Conservation (phyloP, 2,797 vertebrate genomes). For the Sebastes itinus region DNA sequence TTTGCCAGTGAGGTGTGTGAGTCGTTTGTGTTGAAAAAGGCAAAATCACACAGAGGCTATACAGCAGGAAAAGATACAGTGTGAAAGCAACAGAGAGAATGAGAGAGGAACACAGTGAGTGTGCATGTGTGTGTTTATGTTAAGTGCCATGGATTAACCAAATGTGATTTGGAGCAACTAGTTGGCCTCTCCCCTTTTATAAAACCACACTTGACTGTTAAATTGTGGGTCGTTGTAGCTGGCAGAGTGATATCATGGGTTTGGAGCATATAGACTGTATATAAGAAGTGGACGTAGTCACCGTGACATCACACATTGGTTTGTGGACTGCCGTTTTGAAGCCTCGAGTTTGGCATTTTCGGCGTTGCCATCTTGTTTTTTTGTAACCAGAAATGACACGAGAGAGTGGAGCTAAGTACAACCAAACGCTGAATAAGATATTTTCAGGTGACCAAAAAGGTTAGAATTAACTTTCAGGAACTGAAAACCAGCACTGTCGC, state of each 20-base stretch:
- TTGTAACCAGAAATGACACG: too few species aligned
- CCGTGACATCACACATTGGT: too few species aligned
- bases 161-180: constrained; percentile 19
- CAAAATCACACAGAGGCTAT: background rate
- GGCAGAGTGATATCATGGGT: background rate
- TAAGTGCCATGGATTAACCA: constrained; percentile 20
- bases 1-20: constrained; percentile 24
- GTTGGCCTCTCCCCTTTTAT: background rate
- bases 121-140: background rate
- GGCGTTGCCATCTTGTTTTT: too few species aligned
- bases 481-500: too few species aligned
- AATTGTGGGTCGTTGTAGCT: background rate
- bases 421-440: too few species aligned
- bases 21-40: constrained; percentile 34
- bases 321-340: too few species aligned
- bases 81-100: background rate
- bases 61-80: background rate
- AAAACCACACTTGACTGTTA: background rate
- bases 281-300: too few species aligned
- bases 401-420: too few species aligned
- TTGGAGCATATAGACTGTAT: background rate
- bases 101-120: background rate
- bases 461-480: too few species aligned
- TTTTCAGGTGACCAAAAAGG: too few species aligned
- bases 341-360: too few species aligned